Evolutionary conservation across 2,888 invertebrate genomes (phyloP).

Genomic region (Agrotis exclamationis): DNA sequence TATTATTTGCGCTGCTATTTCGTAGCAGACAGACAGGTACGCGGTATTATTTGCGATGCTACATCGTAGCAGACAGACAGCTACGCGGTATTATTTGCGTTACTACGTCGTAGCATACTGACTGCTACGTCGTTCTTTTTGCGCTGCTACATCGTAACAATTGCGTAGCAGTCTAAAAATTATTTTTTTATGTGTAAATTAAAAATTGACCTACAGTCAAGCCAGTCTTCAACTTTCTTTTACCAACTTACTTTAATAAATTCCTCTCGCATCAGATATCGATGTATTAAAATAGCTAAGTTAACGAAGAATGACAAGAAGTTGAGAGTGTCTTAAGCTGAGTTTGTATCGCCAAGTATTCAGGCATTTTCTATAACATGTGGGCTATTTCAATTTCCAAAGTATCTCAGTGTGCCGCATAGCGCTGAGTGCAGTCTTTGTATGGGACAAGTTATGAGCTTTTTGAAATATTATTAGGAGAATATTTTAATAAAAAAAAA

Average conservation of each 20-base stretch:
- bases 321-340: conserved; percentile 20
- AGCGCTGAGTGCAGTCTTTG: conserved; percentile 47
- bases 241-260: conserved; percentile 7
- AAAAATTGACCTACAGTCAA: no score
- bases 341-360: conserved; percentile 36
- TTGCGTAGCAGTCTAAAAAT: no score
- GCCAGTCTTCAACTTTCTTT: not conserved
- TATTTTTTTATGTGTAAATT: no score
- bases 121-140: no score
- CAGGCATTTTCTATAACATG: conserved; percentile 56
- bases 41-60: no score
- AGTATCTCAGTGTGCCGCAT: conserved; percentile 56
- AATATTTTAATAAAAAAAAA: no score
- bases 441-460: conserved; percentile 39
- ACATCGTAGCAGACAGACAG: no score
- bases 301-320: conserved; percentile 28
- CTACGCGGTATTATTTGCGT: no score
- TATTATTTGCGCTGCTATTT: no score
- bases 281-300: conserved; percentile 36
- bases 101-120: no score
- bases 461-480: not conserved
- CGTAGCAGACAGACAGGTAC: no score
- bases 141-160: no score
- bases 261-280: conserved; percentile 17
- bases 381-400: conserved; percentile 60